Base-by-base conservation (phyloP, 2,888 invertebrate species). In the Phyllotreta cruciferae region DNA sequence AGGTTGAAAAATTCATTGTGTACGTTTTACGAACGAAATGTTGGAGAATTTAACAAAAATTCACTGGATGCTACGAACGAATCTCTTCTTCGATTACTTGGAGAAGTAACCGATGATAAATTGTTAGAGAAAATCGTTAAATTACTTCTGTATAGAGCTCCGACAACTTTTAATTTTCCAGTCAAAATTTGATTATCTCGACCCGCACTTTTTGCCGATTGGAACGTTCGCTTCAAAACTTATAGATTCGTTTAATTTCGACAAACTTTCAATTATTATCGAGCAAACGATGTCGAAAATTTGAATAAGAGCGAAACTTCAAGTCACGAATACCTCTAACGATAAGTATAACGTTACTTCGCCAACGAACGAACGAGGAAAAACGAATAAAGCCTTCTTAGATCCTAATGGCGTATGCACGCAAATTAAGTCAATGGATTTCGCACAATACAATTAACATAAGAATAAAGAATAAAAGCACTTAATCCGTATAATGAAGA, bases 361-460 rank as follows among this genome's bases (percentile, higher is more conserved):
- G 4, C 24, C 24, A n/a, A n/a, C n/a, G n/a, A n/a, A n/a, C 11
- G 47, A n/a, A 13, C 14, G 56, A 45, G n/a, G 11, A 38, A 58
- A 24, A 50, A 58, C 57, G 44, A 34, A 56, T 56, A 62, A 52
- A 62, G 47, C 41, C 53, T 41, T 58, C 58, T 2, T 14, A 41
- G 41, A 49, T 54, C n/a, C n/a, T n/a, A n/a, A 36, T 63, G 36
- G 42, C 35, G 41, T 53, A 52, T 36, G 53, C 64, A 60, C 60
- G 64, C 64, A 56, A 64, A 64, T 64, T 60, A 60, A 64, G 52
- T 56, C 56, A 60, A 38, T 64, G 14, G 56, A 64, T 55, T 56
- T 36, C 24, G 41, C 57, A 60, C 63, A 56, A 41, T 53, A 53
- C 53, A 56, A 64, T 64, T 56, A 56, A 60, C 34, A 24, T 24